These are phyloP conservation scores for Neocloeon triangulifer DNA, from an alignment of 1,140 invertebrate genomes.

Conservation along the genomic window DNA sequence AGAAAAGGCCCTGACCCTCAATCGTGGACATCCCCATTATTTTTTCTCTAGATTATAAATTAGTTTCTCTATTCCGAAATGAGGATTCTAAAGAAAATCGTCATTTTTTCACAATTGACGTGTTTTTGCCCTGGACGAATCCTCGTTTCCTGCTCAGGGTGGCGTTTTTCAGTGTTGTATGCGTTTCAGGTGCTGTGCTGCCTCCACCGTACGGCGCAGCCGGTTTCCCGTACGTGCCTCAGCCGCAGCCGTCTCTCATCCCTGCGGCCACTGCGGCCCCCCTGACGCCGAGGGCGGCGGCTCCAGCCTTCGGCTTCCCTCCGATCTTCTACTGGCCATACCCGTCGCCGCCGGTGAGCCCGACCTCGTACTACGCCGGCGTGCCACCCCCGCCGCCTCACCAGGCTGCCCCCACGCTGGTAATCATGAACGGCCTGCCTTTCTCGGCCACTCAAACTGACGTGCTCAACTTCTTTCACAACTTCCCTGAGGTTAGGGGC, in stretches of 20 bases:
- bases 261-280: constrained; percentile 11
- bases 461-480: constrained; percentile 22
- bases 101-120: no score
- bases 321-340: constrained; percentile 73
- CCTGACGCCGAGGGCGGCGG: constrained; percentile 12
- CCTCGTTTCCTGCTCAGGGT: no score
- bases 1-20: no score
- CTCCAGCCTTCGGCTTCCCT: constrained; percentile 21
- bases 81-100: no score
- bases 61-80: no score
- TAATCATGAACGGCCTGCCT: constrained; percentile 22
- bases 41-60: no score
- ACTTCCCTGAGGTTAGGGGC: constrained; percentile 22
- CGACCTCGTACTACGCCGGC: constrained; percentile 55
- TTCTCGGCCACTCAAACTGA: constrained; percentile 18
- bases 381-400: constrained; percentile 18
- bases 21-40: no score
- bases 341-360: constrained; percentile 75
- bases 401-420: constrained; percentile 15
- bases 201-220: constrained; percentile 20
- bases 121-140: no score
- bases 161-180: constrained; percentile 1
- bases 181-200: constrained; percentile 29
- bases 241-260: constrained; percentile 22
- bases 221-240: no score